Base-by-base conservation (phyloP, 1,140 invertebrate species). In the Chrysopa pallens region DNA sequence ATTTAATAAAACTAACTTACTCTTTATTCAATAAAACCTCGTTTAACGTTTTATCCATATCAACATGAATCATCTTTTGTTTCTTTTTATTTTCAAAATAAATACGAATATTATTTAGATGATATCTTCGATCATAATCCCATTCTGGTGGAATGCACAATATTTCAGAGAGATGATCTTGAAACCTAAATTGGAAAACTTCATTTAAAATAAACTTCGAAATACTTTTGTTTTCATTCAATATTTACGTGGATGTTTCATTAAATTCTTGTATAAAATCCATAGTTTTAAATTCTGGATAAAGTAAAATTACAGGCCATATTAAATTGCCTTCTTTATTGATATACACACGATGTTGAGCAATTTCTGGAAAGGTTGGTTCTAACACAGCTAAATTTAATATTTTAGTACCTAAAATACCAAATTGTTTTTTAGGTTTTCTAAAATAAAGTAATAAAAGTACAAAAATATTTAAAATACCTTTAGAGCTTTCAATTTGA, bases 251-350 rank as follows among this genome's bases (percentile, higher is more conserved):
- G n/a, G 64, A 61, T 46, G 76, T 68, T 65, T 90, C 85, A 43
- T 73, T 62, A 50, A 88, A 82, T 46, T 73, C 63, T 57, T 82
- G 69, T 44, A 84, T 69, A 51, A 83, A 78, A 57, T 86, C 82
- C 43, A 74, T 76, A 40, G 74, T 70, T 42, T 68, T 59, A 50
- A 71, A 73, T 63, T 91, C 84, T 5, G 88, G 87, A 62, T 91
- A 93, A 12, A 85, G 62, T 51, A 93, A 77, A 33, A 84, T 62
- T 39, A 84, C 72, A 36, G 91, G 85, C 88, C 82, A 89, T 48
- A 82, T 55, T 43, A 89, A 65, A 48, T 67, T 55, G 51, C 67
- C 61, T 13, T 67, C 50, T n/a, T 67, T 62, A 50, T 73, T 63
- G 2, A 81, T 50, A 51, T 68, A 62, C 11, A 84, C 79, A 64